Base-by-base conservation (phyloP, 2,888 invertebrate species). In the Caenorhabditis sp. region DNA sequence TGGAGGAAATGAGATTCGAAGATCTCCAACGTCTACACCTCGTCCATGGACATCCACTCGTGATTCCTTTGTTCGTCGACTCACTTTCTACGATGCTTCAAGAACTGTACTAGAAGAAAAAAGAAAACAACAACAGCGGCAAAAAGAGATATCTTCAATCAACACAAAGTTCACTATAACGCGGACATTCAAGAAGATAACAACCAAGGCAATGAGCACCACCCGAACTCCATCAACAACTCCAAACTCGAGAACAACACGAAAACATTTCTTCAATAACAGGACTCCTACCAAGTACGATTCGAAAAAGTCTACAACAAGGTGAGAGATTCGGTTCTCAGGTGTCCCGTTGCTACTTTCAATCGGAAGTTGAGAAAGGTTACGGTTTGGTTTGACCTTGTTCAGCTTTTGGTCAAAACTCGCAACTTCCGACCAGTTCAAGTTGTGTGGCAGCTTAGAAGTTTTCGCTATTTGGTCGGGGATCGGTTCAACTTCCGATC, bases 1-100 rank as follows among this genome's bases (percentile, higher is more conserved):
- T 22, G 70, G 70, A 26, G 58, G 56, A 19, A 84, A 84, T 28
- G 83, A 84, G 22, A 80, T 84, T 35, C 70, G 83, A 35, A 58
- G 83, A 66, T 56, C 68, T 24, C 79, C 79, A 35, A 68, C 73
- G 12, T 56, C 72, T 24, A 80, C 80, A 19, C 56, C 41, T 47
- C 70, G 75, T 26, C 70, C 83, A 22, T 72, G 70, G 64, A 84
- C 83, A 24, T 72, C 80, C 5, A 84, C 83, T 22, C 49, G 80
- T 1, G 80, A 80, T 44, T 80, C 83, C 28, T 75, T 70, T 24
- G 76, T 84, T 14, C 56, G 83, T n/a, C 63, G 75, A 47, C 68
- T 83, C 16, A 79, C 83, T 35, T 83, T 79, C 24, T 75, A 74
- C 28, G 79, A 83, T 58, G 73, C 79, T 24, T 74, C 79, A 12